These are phyloP conservation scores for Felis catus DNA, from an alignment of 2,113 vertebrate species.

Conservation along the genomic window F.catus_Fca126_mat1.0 CM031415.1:156705501-156706000, in stretches of 20 bases:
- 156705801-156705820: not conserved
- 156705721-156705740: not conserved
- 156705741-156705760: not conserved
- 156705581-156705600: not conserved
- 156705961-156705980: not conserved
- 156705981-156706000: not conserved
- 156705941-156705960: not conserved
- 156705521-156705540: not conserved
- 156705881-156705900: not conserved
- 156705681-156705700: not conserved
- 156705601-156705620: not conserved
- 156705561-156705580: not conserved
- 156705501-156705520: not conserved
- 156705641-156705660: not conserved
- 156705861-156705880: not conserved
- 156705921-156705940: conserved; percentile 5
- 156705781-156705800: not conserved
- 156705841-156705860: not conserved
- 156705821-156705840: not conserved
- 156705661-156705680: not conserved
- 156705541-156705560: not conserved
- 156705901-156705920: conserved; percentile 5
- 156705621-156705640: not conserved
- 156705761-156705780: not conserved
- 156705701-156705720: not conserved